Evolutionary conservation across 2,797 vertebrate genomes (phyloP).

Genomic region (Enteromius paludinosus): DNA sequence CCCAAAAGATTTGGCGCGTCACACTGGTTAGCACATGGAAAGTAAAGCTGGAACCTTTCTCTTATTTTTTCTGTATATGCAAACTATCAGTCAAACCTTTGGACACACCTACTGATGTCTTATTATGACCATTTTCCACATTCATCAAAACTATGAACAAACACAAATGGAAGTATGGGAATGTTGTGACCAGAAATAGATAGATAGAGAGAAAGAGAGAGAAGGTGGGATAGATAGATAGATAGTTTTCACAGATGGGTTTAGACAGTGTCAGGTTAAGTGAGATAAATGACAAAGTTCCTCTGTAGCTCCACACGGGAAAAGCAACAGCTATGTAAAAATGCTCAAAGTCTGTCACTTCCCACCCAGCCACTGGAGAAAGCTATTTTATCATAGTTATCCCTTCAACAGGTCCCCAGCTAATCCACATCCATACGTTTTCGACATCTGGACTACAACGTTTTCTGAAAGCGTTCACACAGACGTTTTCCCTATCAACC

Average conservation of each 20-base stretch:
- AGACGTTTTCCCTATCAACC: not conserved
- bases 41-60: conserved; percentile 51
- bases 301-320: not conserved
- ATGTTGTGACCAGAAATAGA: not conserved
- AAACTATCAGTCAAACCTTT: not conserved
- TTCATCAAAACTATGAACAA: not conserved
- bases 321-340: conserved; percentile 6
- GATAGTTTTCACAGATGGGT: conserved; percentile 73
- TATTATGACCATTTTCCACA: not conserved
- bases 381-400: conserved; percentile 22
- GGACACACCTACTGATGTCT: not conserved
- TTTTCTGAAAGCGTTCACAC: conserved; percentile 4
- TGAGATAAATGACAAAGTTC: conserved; percentile 74
- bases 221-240: not conserved
- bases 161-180: not conserved
- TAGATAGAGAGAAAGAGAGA: not conserved
- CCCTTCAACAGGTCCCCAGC: not conserved
- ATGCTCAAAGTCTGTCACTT: not conserved
- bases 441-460: not conserved
- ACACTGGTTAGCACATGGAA: conserved; percentile 15
- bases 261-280: conserved; percentile 77
- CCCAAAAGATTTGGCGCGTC: not conserved
- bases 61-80: not conserved
- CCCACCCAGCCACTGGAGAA: not conserved
- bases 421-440: not conserved